Conservation (phyloP, 2,888 invertebrate species). For the Trachelus troglodyta region DNA sequence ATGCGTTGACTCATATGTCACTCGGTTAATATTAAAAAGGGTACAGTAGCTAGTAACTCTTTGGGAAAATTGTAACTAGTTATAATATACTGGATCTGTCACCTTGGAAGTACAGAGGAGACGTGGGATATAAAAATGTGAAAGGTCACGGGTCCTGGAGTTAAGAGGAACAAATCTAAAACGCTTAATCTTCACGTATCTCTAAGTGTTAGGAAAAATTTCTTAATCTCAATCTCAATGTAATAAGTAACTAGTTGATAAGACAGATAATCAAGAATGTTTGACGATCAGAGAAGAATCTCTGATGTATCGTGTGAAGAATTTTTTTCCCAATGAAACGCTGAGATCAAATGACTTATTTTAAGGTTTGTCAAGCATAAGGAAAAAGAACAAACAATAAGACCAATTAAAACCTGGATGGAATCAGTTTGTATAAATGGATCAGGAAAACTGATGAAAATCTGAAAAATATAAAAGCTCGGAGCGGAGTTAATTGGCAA, state of each 20-base stretch:
- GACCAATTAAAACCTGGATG: background rate
- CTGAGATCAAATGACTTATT: background rate
- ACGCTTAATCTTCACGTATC: background rate
- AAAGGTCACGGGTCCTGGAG: background rate
- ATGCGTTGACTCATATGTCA: background rate
- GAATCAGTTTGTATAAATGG: background rate
- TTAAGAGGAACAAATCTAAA: background rate
- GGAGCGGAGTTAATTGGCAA: background rate
- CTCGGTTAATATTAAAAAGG: background rate
- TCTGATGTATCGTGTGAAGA: background rate
- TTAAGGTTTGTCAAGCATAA: background rate
- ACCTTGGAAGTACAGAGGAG: background rate
- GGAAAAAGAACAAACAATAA: background rate
- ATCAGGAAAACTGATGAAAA: background rate
- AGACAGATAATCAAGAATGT: background rate
- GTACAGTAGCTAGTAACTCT: background rate
- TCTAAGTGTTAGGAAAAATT: slow-evolving; percentile 4
- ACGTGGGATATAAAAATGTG: background rate
- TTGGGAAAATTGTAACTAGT: background rate
- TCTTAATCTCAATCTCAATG: slow-evolving; percentile 3
- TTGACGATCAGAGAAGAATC: background rate
- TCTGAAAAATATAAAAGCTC: background rate
- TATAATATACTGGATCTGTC: background rate
- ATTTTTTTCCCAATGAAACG: background rate
- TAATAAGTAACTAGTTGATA: background rate